Conservation (phyloP, 2,113 vertebrate genomes). For the Ceyx cyanopectus region DNA sequence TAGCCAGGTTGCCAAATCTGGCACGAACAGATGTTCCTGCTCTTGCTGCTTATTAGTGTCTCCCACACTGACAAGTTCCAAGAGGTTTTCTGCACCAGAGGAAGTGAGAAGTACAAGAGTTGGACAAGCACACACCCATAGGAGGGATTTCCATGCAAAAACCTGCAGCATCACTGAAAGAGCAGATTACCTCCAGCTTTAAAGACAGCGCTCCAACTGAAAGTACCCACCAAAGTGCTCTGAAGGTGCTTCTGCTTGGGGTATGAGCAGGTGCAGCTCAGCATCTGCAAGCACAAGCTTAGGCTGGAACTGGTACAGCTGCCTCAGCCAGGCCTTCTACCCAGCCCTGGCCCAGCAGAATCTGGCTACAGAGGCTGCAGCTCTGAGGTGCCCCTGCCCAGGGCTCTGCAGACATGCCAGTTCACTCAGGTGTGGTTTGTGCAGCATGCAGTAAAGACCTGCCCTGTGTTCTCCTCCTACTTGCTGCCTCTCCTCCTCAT, state of each 20-base stretch:
- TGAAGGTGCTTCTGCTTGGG: background rate
- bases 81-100: background rate
- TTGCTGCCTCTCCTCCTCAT: background rate
- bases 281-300: background rate
- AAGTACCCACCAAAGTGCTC: background rate
- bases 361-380: background rate
- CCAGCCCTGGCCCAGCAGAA: background rate
- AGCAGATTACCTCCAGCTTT: background rate
- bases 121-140: background rate
- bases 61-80: background rate
- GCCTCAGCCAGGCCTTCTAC: background rate
- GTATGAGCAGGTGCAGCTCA: background rate
- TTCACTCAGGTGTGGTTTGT: background rate
- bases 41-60: background rate
- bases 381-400: background rate
- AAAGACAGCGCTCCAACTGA: background rate
- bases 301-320: background rate
- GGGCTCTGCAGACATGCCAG: background rate
- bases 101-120: background rate
- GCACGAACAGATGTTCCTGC: background rate
- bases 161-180: background rate
- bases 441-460: background rate
- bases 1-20: background rate
- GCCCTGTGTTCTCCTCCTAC: background rate
- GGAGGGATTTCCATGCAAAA: background rate